Percentiles rank a stretch among this genome's conserved stretches.
Evolutionary conservation across 2,797 vertebrate species (phyloP).

Genomic region (Arnoldichthys spilopterus): DNA sequence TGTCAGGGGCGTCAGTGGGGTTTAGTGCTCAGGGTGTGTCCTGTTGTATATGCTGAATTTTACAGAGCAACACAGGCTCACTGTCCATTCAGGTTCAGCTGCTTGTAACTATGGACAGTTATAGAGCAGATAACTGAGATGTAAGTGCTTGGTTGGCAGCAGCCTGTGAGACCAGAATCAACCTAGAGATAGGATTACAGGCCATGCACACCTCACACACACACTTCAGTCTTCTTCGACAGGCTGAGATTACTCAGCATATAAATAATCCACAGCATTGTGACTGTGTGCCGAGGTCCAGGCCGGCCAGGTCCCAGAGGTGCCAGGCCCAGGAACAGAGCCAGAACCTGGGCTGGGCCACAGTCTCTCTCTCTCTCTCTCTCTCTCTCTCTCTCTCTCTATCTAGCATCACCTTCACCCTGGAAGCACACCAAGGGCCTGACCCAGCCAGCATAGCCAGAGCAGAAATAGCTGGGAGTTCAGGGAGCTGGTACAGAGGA

Average conservation of each 20-base stretch:
- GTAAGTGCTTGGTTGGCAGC: constrained; percentile 37
- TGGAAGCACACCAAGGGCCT: constrained; percentile 40
- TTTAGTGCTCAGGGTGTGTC: neutral
- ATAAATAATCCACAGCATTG: constrained; percentile 69
- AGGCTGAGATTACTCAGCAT: constrained; percentile 62
- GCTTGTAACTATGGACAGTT: neutral
- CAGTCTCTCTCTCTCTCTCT: constrained; percentile 22
- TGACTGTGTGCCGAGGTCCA: constrained; percentile 56
- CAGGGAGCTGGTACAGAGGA: constrained; percentile 66
- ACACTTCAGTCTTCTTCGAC: constrained; percentile 50
- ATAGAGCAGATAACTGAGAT: constrained; percentile 35
- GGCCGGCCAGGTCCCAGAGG: constrained; percentile 32
- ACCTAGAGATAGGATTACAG: constrained; percentile 44
- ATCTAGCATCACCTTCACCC: constrained; percentile 37
- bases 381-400: constrained; percentile 5
- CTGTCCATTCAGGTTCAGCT: constrained; percentile 10
- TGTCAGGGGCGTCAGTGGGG: neutral
- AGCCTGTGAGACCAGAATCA: constrained; percentile 15
- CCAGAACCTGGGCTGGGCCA: constrained; percentile 38
- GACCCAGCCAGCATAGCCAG: constrained; percentile 39
- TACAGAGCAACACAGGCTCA: neutral
- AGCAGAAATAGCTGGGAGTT: constrained; percentile 58
- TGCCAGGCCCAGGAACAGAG: constrained; percentile 51
- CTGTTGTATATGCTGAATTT: neutral
- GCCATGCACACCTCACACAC: constrained; percentile 18